Conservation (phyloP, 2,797 vertebrate species). For the Prunella strophiata region DNA sequence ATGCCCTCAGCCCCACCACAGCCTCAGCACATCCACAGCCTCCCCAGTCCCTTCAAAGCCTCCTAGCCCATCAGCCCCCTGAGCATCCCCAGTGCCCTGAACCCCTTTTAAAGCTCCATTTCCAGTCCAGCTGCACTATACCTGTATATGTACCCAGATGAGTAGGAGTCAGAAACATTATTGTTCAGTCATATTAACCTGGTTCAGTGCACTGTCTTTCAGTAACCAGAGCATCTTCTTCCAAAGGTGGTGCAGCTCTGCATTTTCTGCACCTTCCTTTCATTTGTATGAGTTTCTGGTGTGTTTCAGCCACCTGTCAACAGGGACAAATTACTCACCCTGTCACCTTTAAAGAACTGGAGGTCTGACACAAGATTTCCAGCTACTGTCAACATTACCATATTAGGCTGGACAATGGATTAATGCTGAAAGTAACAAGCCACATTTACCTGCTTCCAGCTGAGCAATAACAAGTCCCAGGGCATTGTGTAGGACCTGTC, state of each 20-base stretch:
- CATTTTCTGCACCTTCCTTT: conserved; percentile 80
- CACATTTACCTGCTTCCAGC: neutral
- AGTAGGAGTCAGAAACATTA: conserved; percentile 54
- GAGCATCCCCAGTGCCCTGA: neutral
- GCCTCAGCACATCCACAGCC: neutral
- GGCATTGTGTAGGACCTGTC: neutral
- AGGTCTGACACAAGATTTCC: neutral
- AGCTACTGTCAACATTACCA: neutral
- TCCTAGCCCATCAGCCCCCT: neutral
- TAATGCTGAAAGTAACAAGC: neutral
- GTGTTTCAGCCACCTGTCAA: conserved; percentile 81
- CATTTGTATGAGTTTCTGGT: conserved; percentile 81
- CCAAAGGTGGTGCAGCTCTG: conserved; percentile 85
- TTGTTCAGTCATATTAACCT: conserved; percentile 83
- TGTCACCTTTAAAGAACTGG: neutral
- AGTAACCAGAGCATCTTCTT: conserved; percentile 82
- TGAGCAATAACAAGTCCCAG: neutral
- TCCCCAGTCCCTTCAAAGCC: neutral
- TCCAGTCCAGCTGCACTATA: neutral
- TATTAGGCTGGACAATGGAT: neutral
- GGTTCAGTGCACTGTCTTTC: conserved; percentile 73
- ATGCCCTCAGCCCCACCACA: neutral
- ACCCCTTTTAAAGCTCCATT: neutral
- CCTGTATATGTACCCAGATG: accelerated
- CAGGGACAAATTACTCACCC: neutral